Conservation (phyloP, 1,140 invertebrate genomes). For the Drosophila kanapiae region DNA sequence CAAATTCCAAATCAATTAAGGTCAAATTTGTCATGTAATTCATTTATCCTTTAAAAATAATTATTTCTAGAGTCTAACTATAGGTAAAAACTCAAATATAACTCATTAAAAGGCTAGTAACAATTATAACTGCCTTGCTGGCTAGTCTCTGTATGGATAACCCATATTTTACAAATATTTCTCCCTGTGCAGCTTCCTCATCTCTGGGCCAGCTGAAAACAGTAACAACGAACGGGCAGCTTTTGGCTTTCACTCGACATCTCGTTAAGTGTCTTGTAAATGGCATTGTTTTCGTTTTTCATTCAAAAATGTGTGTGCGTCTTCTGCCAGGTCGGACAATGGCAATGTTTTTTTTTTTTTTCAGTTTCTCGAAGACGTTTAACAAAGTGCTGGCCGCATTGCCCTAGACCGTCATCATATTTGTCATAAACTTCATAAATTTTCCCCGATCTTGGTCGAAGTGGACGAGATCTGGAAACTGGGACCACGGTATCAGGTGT, state of each 20-base stretch:
- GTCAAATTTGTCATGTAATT: background rate
- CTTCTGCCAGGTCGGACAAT: constrained; percentile 51
- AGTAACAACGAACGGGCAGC: constrained; percentile 66
- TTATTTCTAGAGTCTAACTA: background rate
- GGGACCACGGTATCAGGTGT: constrained; percentile 45
- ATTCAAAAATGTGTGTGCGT: constrained; percentile 78
- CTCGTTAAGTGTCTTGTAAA: constrained; percentile 83
- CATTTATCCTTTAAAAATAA: background rate
- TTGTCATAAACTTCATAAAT: constrained; percentile 81
- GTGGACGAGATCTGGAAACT: background rate
- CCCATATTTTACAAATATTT: background rate
- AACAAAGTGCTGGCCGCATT: constrained; percentile 56
- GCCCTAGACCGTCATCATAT: constrained; percentile 80
- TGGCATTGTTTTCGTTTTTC: constrained; percentile 82
- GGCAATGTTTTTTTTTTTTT: constrained; percentile 37
- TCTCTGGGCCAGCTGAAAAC: constrained; percentile 57
- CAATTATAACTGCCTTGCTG: background rate
- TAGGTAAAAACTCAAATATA: too few species aligned
- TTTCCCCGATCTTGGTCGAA: background rate
- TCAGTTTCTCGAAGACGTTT: constrained; percentile 35
- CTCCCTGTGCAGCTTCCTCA: constrained; percentile 52
- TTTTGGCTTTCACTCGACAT: constrained; percentile 78
- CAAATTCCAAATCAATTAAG: background rate
- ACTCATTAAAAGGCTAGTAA: too few species aligned
- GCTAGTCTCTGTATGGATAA: background rate